A percentile compares a stretch with the other conserved stretches of the same genome.
Evolutionary conservation across 2,113 vertebrate genomes (phyloP).

Genomic region (Perca fluviatilis): DNA sequence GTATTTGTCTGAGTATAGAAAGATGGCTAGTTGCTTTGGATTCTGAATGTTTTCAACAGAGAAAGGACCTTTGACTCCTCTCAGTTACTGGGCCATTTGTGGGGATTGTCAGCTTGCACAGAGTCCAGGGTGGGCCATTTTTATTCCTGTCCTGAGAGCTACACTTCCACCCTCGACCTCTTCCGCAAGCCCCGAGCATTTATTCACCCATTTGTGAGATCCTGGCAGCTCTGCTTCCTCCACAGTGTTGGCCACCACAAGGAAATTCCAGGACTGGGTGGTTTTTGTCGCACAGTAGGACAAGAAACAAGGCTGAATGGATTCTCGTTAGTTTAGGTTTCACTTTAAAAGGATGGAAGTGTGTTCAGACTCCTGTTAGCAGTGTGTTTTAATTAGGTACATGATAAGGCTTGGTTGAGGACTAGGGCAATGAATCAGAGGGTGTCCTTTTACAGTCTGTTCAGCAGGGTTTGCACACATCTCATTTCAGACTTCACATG

Average conservation of each 20-base stretch:
- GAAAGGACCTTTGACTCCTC: conserved; percentile 48
- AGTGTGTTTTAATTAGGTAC: conserved; percentile 70
- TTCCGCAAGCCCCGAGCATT: conserved; percentile 65
- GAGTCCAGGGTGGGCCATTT: conserved; percentile 49
- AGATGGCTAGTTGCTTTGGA: conserved; percentile 31
- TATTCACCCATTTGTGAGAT: conserved; percentile 59
- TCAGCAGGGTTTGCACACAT: conserved; percentile 28
- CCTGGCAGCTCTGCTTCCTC: conserved; percentile 61
- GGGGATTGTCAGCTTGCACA: conserved; percentile 48
- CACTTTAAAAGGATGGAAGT: conserved; percentile 65
- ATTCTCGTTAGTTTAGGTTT: conserved; percentile 64
- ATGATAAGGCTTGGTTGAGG: conserved; percentile 60
- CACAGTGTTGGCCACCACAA: conserved; percentile 44
- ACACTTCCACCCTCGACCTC: conserved; percentile 39
- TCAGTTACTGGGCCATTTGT: conserved; percentile 47
- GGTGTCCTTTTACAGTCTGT: conserved; percentile 68
- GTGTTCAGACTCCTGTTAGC: conserved; percentile 62
- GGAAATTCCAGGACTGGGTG: conserved; percentile 75
- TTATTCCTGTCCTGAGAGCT: conserved; percentile 59
- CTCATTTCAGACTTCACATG: not conserved
- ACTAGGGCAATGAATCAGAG: conserved; percentile 63
- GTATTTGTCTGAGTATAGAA: conserved; percentile 51
- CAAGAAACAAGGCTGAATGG: conserved; percentile 40
- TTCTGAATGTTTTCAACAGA: conserved; percentile 61
- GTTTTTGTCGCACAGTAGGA: conserved; percentile 41